phyloP scores from a whole-genome alignment of 2,888 invertebrate genomes.

The Drosophila engyochracea region DNA sequence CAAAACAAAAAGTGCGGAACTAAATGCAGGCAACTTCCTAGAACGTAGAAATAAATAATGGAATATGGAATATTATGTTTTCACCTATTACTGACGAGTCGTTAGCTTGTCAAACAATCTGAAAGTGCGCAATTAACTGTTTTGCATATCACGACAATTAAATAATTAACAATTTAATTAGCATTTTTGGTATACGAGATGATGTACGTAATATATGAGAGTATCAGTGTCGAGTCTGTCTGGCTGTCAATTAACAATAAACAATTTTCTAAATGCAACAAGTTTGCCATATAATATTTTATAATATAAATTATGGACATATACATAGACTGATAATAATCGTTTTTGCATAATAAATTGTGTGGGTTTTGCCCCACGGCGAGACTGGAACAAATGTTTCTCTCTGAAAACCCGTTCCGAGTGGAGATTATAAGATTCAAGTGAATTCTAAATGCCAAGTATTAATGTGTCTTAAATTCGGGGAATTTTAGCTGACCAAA shows the following conservation, averaged over 20 bases:
- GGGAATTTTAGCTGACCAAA: constrained; percentile 25
- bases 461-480: constrained; percentile 17
- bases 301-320: constrained; percentile 8
- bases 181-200: constrained; percentile 6
- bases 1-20: not conserved
- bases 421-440: constrained; percentile 12
- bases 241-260: constrained; percentile 30
- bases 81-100: not conserved
- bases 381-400: constrained; percentile 10
- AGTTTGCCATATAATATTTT: constrained; percentile 18
- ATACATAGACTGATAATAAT: constrained; percentile 12
- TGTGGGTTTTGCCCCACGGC: constrained; percentile 29
- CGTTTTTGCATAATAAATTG: constrained; percentile 25
- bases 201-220: not conserved
- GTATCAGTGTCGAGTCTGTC: not conserved
- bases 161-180: constrained; percentile 30
- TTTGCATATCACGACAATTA: constrained; percentile 4
- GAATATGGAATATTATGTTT: not conserved
- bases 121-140: constrained; percentile 21
- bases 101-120: not conserved
- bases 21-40: not conserved
- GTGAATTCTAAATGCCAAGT: constrained; percentile 16
- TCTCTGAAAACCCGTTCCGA: constrained; percentile 33
- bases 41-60: not conserved
- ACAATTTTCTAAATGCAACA: constrained; percentile 13